Conservation (phyloP, 2,797 vertebrate species). For the Ptychobarbus kaznakovi region DNA sequence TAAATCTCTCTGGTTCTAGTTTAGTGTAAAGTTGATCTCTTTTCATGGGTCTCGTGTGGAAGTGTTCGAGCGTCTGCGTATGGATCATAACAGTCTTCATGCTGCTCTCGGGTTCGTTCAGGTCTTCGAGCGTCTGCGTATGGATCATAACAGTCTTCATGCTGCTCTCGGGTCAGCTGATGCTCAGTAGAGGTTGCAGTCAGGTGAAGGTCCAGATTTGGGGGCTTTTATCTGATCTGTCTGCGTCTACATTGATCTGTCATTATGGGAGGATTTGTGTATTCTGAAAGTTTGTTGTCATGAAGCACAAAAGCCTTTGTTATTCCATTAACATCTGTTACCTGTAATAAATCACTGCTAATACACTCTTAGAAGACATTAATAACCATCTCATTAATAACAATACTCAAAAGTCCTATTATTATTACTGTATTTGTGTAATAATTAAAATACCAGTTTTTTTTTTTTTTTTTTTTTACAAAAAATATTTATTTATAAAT, state of each 20-base stretch:
- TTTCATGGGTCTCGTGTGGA: no score
- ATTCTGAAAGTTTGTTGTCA: conserved; percentile 29
- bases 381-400: not conserved
- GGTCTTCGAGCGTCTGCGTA: not conserved
- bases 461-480: no score
- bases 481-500: no score
- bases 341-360: not conserved
- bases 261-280: conserved; percentile 12
- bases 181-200: conserved; percentile 72
- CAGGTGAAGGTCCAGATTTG: conserved; percentile 74
- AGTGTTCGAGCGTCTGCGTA: no score
- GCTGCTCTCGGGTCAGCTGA: not conserved
- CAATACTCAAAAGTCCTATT: not conserved
- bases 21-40: no score
- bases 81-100: no score
- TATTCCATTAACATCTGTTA: conserved; percentile 5
- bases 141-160: conserved; percentile 11
- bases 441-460: no score
- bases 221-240: conserved; percentile 51
- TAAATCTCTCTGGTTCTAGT: no score
- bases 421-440: no score
- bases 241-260: conserved; percentile 32
- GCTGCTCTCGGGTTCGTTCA: no score
- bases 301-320: conserved; percentile 31
- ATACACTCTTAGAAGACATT: not conserved